Percentiles rank a stretch among this genome's conserved stretches.
Evolutionary conservation across 2,113 vertebrate genomes (phyloP).

Genomic region (Sapajus apella): DNA sequence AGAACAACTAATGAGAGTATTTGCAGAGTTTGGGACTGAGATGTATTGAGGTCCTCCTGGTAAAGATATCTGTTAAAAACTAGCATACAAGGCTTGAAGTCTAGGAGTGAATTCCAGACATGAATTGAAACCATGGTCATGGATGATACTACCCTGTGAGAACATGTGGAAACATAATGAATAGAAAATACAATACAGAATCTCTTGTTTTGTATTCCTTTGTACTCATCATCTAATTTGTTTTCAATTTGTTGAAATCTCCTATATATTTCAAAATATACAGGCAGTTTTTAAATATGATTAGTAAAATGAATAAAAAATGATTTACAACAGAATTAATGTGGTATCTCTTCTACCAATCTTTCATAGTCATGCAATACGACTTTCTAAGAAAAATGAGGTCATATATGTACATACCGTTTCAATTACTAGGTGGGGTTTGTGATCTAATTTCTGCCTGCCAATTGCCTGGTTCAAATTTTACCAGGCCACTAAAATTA

Average conservation of each 20-base stretch:
- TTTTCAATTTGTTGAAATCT: not conserved
- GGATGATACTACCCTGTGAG: not conserved
- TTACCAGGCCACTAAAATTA: conserved; percentile 8
- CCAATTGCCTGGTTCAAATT: not conserved
- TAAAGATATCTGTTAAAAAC: not conserved
- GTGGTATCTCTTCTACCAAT: not conserved
- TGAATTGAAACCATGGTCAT: not conserved
- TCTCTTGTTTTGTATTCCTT: not conserved
- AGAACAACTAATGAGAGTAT: not conserved
- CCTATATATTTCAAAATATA: not conserved
- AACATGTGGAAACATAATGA: not conserved
- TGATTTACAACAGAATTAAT: not conserved
- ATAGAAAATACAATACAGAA: not conserved
- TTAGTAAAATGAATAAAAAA: not conserved
- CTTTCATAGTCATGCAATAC: not conserved
- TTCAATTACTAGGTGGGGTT: not conserved
- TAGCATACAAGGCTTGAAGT: not conserved
- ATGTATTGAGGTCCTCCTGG: not conserved
- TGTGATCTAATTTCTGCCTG: not conserved
- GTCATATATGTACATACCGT: not conserved
- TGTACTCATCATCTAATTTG: not conserved
- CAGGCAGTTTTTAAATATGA: not conserved
- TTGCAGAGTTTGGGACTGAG: not conserved
- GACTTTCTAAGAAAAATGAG: not conserved
- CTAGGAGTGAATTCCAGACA: not conserved